A percentile compares a stretch with the other conserved stretches of the same genome.
Evolutionary conservation across 1,140 invertebrate species (phyloP).

Genomic region (Anastatus disparis): DNA sequence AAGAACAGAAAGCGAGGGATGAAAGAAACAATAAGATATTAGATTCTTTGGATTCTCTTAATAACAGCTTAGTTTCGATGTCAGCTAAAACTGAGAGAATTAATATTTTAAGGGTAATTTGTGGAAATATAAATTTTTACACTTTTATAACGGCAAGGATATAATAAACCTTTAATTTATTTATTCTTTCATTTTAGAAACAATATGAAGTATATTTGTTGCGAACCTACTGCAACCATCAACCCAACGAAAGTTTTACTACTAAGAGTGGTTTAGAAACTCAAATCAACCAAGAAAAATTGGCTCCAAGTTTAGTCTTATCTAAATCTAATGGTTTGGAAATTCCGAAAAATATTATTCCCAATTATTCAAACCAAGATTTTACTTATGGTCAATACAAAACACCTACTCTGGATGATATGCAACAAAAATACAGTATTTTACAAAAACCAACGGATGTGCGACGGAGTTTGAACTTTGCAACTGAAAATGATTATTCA

Average conservation of each 20-base stretch:
- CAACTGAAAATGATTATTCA: too few relatives aligned
- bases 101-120: constrained; percentile 68
- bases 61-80: constrained; percentile 68
- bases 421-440: not conserved
- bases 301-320: not conserved
- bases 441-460: not conserved
- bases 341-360: not conserved
- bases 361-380: not conserved
- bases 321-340: not conserved
- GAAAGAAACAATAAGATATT: constrained; percentile 72
- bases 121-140: not conserved
- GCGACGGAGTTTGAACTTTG: not conserved
- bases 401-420: not conserved
- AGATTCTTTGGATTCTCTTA: constrained; percentile 69
- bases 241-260: constrained; percentile 38
- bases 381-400: not conserved
- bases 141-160: not conserved
- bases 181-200: constrained; percentile 50
- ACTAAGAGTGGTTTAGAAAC: constrained; percentile 53
- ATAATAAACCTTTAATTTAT: too few relatives aligned
- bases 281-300: constrained; percentile 50
- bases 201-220: constrained; percentile 59
- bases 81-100: constrained; percentile 72
- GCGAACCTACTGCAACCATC: constrained; percentile 44
- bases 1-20: constrained; percentile 70